These are phyloP conservation scores for Podarcis cretensis DNA, from an alignment of 2,113 vertebrate species.

Conservation along the genomic window DNA sequence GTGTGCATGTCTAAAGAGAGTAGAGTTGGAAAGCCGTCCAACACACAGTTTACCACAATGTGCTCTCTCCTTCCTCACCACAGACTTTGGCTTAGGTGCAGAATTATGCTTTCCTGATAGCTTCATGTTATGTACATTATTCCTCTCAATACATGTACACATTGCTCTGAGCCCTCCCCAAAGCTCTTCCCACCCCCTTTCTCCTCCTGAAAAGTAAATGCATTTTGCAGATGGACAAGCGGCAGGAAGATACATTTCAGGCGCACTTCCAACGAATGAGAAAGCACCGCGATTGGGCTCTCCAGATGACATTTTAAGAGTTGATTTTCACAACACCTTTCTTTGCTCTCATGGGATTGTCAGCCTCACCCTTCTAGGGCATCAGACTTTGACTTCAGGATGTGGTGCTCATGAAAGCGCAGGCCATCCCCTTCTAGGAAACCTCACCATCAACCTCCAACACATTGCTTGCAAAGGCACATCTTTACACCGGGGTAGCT, in stretches of 20 bases:
- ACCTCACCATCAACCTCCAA: not conserved
- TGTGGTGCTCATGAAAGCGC: not conserved
- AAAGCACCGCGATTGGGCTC: accelerated
- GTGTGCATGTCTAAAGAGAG: not conserved
- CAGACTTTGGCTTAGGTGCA: accelerated
- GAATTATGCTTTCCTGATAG: not conserved
- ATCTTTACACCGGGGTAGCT: no score
- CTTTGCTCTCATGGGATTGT: constrained; percentile 2
- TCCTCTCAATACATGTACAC: not conserved
- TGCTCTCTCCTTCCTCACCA: not conserved
- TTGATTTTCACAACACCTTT: not conserved
- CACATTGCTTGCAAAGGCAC: not conserved
- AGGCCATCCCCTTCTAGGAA: no score
- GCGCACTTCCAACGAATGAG: not conserved
- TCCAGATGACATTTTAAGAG: accelerated
- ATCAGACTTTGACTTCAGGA: not conserved
- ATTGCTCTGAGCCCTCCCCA: not conserved
- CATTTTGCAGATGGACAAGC: constrained; percentile 28
- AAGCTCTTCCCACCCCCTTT: constrained; percentile 16
- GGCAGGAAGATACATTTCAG: constrained; percentile 16
- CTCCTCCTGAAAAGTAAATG: constrained; percentile 58
- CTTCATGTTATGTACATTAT: not conserved
- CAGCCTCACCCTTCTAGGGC: not conserved
- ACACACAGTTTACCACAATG: not conserved
- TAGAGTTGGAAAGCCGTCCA: not conserved